Evolutionary conservation across 2,888 invertebrate species (phyloP), one percentile per base, ranked within the genome.

Genomic region (Thysanoteuthis rhombus): DNA sequence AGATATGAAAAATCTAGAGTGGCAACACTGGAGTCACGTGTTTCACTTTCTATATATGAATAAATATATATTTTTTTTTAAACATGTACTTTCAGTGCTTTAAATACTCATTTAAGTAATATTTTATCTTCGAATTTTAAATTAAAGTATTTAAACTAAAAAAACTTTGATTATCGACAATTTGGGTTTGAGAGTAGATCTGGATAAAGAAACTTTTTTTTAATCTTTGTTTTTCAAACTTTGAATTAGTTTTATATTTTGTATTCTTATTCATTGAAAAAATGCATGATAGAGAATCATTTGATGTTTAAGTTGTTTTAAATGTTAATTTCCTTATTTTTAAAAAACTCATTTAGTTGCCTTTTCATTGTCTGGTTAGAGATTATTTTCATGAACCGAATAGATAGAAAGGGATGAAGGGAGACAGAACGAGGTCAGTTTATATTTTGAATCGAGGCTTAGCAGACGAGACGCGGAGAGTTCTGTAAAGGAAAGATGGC

Each of bases 381-480:
- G 75, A 52, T 25, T n/a, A 75, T 75, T 75, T 75, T 16, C 25
- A 36, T 75, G n/a, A 12, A n/a, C n/a, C n/a, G 36, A 75, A 1
- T 1, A 75, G 10, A n/a, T 3, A 36, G 75, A n/a, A 75, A n/a
- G 75, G 75, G 75, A 6, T 75, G 75, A 36, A 36, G 32, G n/a
- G 8, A 12, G 12, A 75, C n/a, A 75, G n/a, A 94, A 93, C 91
- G 75, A 92, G 94, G 94, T 94, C 93, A 92, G 19, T 36, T 58
- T 52, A 93, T 52, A 93, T 90, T 93, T 93, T 93, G 92, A 94
- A 94, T 47, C 93, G 93, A 93, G 93, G 93, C 58, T 93, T 95
- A 95, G 95, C 95, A 95, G 95, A 95, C 94, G 94, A 94, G 94
- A 92, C 93, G 93, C 90, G 75, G 52, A 93, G 92, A 58, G 42